Base-by-base conservation (phyloP, 2,797 vertebrate species). In the Mormyrops attenuatus region DNA sequence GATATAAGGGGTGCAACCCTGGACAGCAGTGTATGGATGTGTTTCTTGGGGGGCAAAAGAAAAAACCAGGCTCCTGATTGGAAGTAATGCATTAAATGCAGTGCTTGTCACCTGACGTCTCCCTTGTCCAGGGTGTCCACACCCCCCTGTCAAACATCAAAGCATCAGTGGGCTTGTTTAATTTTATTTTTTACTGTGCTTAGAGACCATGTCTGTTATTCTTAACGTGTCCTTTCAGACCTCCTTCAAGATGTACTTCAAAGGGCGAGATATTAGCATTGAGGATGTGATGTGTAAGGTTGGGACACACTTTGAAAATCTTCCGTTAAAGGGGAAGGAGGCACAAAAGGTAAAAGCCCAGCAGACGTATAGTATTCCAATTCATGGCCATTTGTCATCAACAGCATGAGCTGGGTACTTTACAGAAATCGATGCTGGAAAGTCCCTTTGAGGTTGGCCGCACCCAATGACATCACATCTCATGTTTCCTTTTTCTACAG, bases 231-330 rank as follows among this genome's bases (percentile, higher is more conserved):
- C 52, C 41, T 34, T 50, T 3, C 92, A 96, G 95, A 91, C 2
- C 0, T 0, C 41, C 47, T 87, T 95, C 0, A 90, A 91, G 87
- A 89, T 30, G 0, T 94, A 95, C 91, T 95, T 96, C 91, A 93
- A 22, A 85, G 82, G 53, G 0, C 3, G 57, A 0, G 50, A 57
- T 15, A 17, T 0, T 4, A 2, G 57, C 0, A 26, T 91, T 2
- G 0, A 52, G 11, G 0, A 0, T 0, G 0, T 93, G 69, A 69
- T 89, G 0, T 0, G 3, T 0, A 15, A 1, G 4, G 86, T 95
- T 1, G 0, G 3, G 49, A 0, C 0, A 0, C 3, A 15, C 50
- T 93, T 95, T 87, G 63, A 90, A 0, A 53, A 77, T 5, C 11
- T 73, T 52, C 0, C 0, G 0, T 73, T 52, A 15, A 88, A 22